These are phyloP conservation scores for Lampris megalopsis DNA, from an alignment of 2,113 vertebrate species.

Conservation along the genomic window DNA sequence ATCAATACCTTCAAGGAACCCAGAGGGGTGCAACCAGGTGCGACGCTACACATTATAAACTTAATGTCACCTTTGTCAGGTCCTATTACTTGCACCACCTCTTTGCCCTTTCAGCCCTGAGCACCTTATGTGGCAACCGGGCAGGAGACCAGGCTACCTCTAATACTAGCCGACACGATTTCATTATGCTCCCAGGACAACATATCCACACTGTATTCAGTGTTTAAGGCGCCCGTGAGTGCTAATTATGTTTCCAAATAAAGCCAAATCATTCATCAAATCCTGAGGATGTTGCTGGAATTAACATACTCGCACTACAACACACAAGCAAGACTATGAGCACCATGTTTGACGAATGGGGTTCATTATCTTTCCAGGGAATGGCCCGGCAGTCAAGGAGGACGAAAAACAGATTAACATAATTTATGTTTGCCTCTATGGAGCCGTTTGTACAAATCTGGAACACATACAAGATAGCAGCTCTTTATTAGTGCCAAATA, in stretches of 20 bases:
- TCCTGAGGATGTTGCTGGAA: constrained; percentile 43
- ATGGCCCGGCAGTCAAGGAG: constrained; percentile 21
- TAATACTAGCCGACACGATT: constrained; percentile 1
- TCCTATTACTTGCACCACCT: constrained; percentile 16
- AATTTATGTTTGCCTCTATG: constrained; percentile 43
- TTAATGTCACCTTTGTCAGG: constrained; percentile 38
- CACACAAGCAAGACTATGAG: neutral
- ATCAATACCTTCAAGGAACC: constrained; percentile 26
- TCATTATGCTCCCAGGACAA: constrained; percentile 8
- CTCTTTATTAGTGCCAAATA: constrained; percentile 22
- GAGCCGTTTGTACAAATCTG: constrained; percentile 47
- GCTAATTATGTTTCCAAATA: constrained; percentile 45
- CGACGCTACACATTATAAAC: constrained; percentile 45
- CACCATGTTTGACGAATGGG: constrained; percentile 63
- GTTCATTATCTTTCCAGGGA: constrained; percentile 59
- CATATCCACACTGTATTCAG: constrained; percentile 1
- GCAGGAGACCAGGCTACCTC: neutral
- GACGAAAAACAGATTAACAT: constrained; percentile 24
- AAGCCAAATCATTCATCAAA: constrained; percentile 51
- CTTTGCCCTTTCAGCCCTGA: neutral
- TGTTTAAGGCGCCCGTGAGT: constrained; percentile 27
- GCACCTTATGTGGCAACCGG: constrained; percentile 3
- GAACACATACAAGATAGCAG: constrained; percentile 4
- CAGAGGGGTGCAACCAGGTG: constrained; percentile 29
- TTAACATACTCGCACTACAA: constrained; percentile 21